Evolutionary conservation across 2,797 vertebrate genomes (phyloP).

Genomic region (Podarcis siculus): DNA sequence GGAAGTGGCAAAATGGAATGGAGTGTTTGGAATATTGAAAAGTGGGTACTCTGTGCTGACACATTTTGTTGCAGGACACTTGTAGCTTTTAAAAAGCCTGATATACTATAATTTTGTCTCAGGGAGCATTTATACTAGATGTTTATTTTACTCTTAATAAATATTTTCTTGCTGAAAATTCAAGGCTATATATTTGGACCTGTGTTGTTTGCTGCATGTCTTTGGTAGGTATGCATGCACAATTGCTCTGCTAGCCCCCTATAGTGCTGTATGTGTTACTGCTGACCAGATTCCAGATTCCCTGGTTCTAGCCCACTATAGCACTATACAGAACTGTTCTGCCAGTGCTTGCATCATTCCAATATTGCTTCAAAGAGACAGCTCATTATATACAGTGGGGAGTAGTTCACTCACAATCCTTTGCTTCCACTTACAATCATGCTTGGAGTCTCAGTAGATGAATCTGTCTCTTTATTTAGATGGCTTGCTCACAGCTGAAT

Average conservation of each 20-base stretch:
- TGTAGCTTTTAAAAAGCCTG: neutral
- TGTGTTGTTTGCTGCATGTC: neutral
- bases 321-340: neutral
- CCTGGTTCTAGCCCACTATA: neutral
- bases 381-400: neutral
- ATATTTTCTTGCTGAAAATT: neutral
- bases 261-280: neutral
- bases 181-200: neutral
- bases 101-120: neutral
- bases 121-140: neutral
- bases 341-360: neutral
- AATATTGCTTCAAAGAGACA: neutral
- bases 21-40: too few species aligned
- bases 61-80: too few species aligned
- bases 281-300: neutral
- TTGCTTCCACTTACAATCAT: conserved; percentile 9
- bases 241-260: neutral
- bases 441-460: neutral
- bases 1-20: too few species aligned
- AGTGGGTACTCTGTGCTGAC: too few species aligned
- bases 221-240: neutral
- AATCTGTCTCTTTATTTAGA: conserved; percentile 12
- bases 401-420: neutral
- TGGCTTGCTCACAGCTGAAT: conserved; percentile 2
- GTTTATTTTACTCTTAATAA: neutral